Percentiles rank a stretch among this genome's conserved stretches.
These are phyloP conservation scores for Halcyon smyrnensis DNA, from an alignment of 2,797 vertebrate species.

Conservation along the genomic window DNA sequence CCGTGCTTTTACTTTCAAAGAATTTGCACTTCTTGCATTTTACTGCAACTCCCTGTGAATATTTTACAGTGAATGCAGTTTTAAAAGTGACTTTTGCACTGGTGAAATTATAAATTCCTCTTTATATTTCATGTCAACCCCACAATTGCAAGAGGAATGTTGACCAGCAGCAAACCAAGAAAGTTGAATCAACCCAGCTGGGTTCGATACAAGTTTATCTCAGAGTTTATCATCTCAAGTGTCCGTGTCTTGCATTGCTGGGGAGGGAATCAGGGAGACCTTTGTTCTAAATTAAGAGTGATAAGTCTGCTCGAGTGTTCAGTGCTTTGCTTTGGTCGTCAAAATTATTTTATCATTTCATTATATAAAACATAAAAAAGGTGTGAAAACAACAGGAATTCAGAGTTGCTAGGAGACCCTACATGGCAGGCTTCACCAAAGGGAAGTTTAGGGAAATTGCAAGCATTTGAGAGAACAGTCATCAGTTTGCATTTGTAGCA, in stretches of 20 bases:
- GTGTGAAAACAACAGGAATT: not conserved
- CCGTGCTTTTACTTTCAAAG: not conserved
- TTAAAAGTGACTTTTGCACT: not conserved
- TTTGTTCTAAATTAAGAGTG: not conserved
- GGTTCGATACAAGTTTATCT: not conserved
- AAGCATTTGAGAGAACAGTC: not conserved
- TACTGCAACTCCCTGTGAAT: not conserved
- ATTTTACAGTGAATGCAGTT: not conserved
- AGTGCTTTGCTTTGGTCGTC: not conserved
- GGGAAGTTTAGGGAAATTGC: not conserved
- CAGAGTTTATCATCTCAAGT: not conserved
- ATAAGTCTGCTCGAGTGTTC: not conserved
- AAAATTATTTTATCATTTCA: not conserved
- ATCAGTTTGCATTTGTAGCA: not conserved
- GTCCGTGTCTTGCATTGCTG: not conserved
- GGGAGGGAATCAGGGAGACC: not conserved
- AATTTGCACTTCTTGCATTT: not conserved
- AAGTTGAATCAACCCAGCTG: not conserved
- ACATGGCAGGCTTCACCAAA: not conserved
- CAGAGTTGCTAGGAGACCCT: not conserved
- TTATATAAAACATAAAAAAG: not conserved
- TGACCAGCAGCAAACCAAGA: not conserved
- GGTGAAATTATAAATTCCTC: not conserved
- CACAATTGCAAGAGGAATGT: not conserved
- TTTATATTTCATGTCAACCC: not conserved